Evolutionary conservation across 2,113 vertebrate species (phyloP).

Genomic region (Lates calcarifer): DNA sequence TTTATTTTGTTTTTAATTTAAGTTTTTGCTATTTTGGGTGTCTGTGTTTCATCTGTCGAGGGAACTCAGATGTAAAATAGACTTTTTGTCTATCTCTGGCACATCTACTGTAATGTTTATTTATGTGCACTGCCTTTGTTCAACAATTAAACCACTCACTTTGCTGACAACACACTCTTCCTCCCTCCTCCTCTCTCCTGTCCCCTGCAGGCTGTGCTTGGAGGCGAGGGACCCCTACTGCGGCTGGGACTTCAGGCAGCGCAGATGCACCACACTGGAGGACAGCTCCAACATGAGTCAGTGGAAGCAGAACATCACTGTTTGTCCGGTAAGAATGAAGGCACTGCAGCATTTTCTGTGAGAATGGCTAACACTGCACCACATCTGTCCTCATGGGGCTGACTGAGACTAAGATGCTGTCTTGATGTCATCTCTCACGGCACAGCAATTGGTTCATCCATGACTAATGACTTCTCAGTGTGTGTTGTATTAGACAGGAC

Average conservation of each 20-base stretch:
- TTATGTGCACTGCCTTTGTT: too few relatives aligned
- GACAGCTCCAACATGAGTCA: slow-evolving; percentile 99
- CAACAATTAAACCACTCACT: background rate
- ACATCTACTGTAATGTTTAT: background rate
- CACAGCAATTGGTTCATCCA: background rate
- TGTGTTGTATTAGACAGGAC: background rate
- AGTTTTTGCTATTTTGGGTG: background rate
- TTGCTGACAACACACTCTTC: slow-evolving; percentile 6
- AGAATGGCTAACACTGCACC: background rate
- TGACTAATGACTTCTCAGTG: background rate
- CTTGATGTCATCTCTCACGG: background rate
- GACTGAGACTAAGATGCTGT: background rate
- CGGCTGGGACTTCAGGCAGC: slow-evolving; percentile 95
- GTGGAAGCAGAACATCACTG: slow-evolving; percentile 97
- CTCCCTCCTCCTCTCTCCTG: background rate
- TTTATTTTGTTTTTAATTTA: background rate
- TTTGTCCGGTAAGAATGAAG: slow-evolving; percentile 90
- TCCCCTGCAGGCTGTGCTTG: slow-evolving; percentile 89
- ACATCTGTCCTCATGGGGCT: background rate
- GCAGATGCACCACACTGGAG: slow-evolving; percentile 93
- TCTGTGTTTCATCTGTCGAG: background rate
- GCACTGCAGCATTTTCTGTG: slow-evolving; percentile 3
- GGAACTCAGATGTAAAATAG: background rate
- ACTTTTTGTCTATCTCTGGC: background rate
- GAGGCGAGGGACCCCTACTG: slow-evolving; percentile 97